Conservation (phyloP, 2,797 vertebrate species). For the Okamejei kenojei region DNA sequence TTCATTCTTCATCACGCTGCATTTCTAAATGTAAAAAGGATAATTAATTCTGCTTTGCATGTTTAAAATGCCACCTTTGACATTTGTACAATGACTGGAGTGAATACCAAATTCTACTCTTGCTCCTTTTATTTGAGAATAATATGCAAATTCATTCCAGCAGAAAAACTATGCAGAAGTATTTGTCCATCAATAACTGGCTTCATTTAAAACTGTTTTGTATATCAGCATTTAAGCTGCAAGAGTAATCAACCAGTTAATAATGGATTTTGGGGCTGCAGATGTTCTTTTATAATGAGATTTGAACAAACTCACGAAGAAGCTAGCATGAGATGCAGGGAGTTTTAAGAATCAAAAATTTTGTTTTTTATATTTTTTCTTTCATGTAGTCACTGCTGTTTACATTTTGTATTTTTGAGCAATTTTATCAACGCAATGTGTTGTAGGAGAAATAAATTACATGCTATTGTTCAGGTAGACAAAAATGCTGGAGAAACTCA, state of each 20-base stretch:
- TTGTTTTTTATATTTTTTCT: neutral
- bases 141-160: slow-evolving; percentile 26
- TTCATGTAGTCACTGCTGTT: neutral
- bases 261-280: neutral
- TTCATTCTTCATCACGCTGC: neutral
- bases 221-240: slow-evolving; percentile 34
- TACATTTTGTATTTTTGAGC: neutral
- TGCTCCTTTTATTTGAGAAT: neutral
- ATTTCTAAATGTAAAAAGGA: neutral
- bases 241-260: slow-evolving; percentile 32
- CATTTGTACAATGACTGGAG: neutral
- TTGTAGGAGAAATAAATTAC: neutral
- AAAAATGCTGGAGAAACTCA: too few species aligned
- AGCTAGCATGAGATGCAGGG: neutral
- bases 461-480: neutral
- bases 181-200: slow-evolving; percentile 24
- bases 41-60: neutral
- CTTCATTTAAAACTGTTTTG: slow-evolving; percentile 6
- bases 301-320: neutral
- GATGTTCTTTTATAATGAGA: slow-evolving; percentile 29
- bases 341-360: neutral
- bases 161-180: slow-evolving; percentile 11
- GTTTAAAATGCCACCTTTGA: neutral
- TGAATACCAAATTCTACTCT: neutral
- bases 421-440: neutral